A percentile compares a stretch with the other conserved stretches of the same genome.
phyloP scores from a whole-genome alignment of 2,888 invertebrate genomes.

The Drosophila lacicola region DNA sequence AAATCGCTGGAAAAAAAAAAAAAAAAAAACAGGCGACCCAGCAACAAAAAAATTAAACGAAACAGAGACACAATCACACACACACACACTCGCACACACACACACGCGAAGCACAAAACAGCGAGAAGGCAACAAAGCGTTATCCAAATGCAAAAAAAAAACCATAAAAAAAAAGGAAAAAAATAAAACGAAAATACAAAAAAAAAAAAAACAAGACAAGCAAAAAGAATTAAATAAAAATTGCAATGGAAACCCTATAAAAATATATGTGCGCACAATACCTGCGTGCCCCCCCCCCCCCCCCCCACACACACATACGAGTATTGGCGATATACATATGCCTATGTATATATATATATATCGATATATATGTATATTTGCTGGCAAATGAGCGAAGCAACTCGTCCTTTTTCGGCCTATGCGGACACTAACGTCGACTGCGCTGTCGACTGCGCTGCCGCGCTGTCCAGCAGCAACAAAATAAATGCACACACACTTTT shows the following conservation, averaged over 20 bases:
- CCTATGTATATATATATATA: constrained; percentile 21
- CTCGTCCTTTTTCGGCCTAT: constrained; percentile 80
- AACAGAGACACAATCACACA: constrained; percentile 20
- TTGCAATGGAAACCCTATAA: constrained; percentile 82
- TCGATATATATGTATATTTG: constrained; percentile 30
- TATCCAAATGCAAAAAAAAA: constrained; percentile 72
- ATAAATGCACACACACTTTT: constrained; percentile 31
- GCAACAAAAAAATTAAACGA: constrained; percentile 35
- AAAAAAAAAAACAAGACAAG: constrained; percentile 9
- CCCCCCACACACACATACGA: not conserved
- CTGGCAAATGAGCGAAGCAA: constrained; percentile 73
- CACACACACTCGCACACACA: constrained; percentile 2
- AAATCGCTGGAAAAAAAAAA: constrained; percentile 37
- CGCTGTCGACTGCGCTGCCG: constrained; percentile 21
- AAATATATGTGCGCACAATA: constrained; percentile 59
- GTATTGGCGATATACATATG: constrained; percentile 19
- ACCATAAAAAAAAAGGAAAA: constrained; percentile 30
- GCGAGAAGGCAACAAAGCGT: constrained; percentile 67
- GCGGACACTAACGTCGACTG: constrained; percentile 49
- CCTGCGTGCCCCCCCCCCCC: constrained; percentile 39
- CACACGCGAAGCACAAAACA: constrained; percentile 29
- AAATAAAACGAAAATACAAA: constrained; percentile 32
- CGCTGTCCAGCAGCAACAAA: constrained; percentile 28
- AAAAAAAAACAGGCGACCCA: constrained; percentile 47
- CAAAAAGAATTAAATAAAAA: constrained; percentile 53